phyloP scores from a whole-genome alignment of 2,113 vertebrate species.

The Hippocampus abdominalis region DNA sequence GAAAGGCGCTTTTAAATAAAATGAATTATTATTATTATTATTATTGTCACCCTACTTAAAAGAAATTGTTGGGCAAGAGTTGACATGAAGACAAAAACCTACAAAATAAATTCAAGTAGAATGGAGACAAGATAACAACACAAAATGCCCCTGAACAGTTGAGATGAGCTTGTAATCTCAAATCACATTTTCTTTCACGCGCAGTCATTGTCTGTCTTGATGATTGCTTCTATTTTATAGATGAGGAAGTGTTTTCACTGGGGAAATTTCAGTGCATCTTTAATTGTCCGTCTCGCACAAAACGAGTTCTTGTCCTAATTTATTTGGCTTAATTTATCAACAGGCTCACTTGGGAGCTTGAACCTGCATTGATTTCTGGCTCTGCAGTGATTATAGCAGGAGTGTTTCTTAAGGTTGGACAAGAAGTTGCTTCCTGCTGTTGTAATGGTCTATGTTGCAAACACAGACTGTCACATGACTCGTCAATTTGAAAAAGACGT shows the following conservation, averaged over 20 bases:
- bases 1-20: too few species aligned
- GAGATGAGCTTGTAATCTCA: slow-evolving; percentile 20
- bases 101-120: not conserved
- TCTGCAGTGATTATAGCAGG: slow-evolving; percentile 19
- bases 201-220: slow-evolving; percentile 64
- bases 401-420: slow-evolving; percentile 20
- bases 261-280: slow-evolving; percentile 55
- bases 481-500: slow-evolving; percentile 16
- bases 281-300: slow-evolving; percentile 54
- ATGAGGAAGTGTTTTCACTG: slow-evolving; percentile 40
- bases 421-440: slow-evolving; percentile 3
- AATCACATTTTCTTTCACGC: slow-evolving; percentile 20
- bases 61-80: too few species aligned
- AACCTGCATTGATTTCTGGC: slow-evolving; percentile 19
- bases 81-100: too few species aligned
- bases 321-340: slow-evolving; percentile 54
- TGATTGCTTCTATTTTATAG: slow-evolving; percentile 58
- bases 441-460: slow-evolving; percentile 4
- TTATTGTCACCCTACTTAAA: too few species aligned
- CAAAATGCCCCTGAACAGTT: slow-evolving; percentile 6
- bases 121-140: slow-evolving; percentile 19
- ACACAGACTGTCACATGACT: slow-evolving; percentile 20
- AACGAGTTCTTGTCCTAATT: slow-evolving; percentile 62
- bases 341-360: slow-evolving; percentile 31
- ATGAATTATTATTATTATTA: too few species aligned